Base-by-base conservation (phyloP, 2,113 vertebrate species). In the Sapajus apella region DNA sequence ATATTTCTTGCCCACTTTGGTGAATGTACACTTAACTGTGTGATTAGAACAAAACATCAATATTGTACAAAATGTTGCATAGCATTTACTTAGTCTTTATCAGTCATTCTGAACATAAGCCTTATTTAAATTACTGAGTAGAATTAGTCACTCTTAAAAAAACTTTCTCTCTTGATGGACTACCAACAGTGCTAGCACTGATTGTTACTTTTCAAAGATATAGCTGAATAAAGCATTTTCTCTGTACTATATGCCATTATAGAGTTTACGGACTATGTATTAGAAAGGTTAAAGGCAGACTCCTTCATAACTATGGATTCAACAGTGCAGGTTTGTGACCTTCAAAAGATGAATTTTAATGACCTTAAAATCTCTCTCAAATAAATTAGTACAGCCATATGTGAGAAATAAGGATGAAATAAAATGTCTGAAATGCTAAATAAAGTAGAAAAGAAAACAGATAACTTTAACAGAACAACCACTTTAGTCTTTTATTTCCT, bases 281-380 rank as follows among this genome's bases (percentile, higher is more conserved):
- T 76, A 73, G 55, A 77, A 96, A 91, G 81, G 30, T 79, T 82
- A 88, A 97, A 91, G 21, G 17, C 7, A 50, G n/a, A 84, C 45
- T 68, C 13, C 27, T 90, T 23, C 8, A 47, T 75, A 88, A 80
- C 37, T 72, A 85, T 18, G 58, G 56, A 95, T 50, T 86, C 90
- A 50, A 94, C 30, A 66, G 32, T 83, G 14, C 8, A 40, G 4
- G 0, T 72, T 87, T 90, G 30, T 87, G 77, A 76, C 70, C 64
- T 96, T 92, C 64, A 45, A 84, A 90, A 95, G 43, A 82, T 80
- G 27, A 93, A 88, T 77, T 86, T 91, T 85, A 90, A 82, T 87
- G 82, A 73, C 40, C n/a, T 55, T 92, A 8, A 58, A 83, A 70
- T 88, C 27, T 82, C 56, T 86, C 70, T 75, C 73, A 50, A 66